phyloP scores from a whole-genome alignment of 2,113 vertebrate genomes.

The Aramus guarauna region DNA sequence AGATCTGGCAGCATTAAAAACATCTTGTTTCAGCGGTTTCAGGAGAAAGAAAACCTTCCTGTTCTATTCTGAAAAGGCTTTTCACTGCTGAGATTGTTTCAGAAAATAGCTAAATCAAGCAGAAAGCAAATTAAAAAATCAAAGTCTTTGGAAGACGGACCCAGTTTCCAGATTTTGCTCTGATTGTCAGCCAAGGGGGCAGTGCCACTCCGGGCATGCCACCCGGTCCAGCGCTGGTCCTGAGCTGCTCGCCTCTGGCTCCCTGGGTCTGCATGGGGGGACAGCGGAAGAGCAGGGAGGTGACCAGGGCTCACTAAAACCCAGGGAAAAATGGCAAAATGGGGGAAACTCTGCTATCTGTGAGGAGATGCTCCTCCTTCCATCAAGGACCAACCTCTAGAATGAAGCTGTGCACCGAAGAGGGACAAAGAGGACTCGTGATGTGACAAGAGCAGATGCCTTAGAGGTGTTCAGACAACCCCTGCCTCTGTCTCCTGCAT shows the following conservation, averaged over 20 bases:
- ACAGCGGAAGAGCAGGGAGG: neutral
- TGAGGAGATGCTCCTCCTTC: neutral
- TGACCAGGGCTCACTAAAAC: neutral
- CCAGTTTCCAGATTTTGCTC: neutral
- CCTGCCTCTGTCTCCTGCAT: neutral
- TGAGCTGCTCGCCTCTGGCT: neutral
- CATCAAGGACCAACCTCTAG: neutral
- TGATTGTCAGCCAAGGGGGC: neutral
- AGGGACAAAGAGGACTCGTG: neutral
- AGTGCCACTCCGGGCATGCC: neutral
- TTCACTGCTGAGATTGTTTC: constrained; percentile 34
- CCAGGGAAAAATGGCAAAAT: neutral
- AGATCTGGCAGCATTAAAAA: constrained; percentile 12
- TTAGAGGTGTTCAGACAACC: neutral
- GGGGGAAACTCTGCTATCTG: rapidly evolving
- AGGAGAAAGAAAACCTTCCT: constrained; percentile 12
- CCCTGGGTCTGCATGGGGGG: neutral
- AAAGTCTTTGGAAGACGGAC: neutral
- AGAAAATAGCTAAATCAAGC: constrained; percentile 29
- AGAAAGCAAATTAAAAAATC: constrained; percentile 12
- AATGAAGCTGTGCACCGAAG: neutral
- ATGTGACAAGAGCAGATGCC: neutral
- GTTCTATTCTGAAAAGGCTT: constrained; percentile 20
- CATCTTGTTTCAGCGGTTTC: neutral
- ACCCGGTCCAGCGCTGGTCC: neutral